phyloP scores from a whole-genome alignment of 2,888 invertebrate genomes.

The Nomada fucata region DNA sequence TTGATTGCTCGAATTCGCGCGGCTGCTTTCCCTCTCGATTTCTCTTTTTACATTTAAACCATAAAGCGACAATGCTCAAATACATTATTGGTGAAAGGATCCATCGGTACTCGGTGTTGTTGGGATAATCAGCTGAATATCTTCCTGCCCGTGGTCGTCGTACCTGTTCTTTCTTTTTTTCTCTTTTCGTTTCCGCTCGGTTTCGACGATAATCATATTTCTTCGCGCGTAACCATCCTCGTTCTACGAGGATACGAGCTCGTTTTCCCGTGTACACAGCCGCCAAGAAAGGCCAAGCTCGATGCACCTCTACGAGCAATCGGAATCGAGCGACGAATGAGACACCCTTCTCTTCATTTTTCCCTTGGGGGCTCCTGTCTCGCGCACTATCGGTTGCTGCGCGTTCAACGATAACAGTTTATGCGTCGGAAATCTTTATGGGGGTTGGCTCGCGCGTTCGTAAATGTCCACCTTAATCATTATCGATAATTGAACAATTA shows the following conservation, averaged over 20 bases:
- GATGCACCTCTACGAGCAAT: neutral
- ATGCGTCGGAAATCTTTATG: constrained; percentile 20
- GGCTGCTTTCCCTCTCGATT: constrained; percentile 70
- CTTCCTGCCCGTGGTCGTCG: neutral
- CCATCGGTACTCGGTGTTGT: constrained; percentile 42
- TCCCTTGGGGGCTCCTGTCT: neutral
- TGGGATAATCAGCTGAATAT: constrained; percentile 53
- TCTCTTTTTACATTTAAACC: constrained; percentile 66
- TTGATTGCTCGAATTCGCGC: constrained; percentile 47
- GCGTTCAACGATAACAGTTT: constrained; percentile 22
- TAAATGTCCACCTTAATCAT: constrained; percentile 18
- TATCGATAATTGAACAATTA: constrained; percentile 21
- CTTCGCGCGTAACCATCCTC: constrained; percentile 16
- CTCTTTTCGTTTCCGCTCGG: neutral
- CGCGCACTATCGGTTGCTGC: neutral
- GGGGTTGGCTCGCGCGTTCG: constrained; percentile 13
- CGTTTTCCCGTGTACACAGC: constrained; percentile 6
- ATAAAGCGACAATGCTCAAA: constrained; percentile 65
- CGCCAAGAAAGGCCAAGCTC: neutral
- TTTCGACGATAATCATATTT: constrained; percentile 3
- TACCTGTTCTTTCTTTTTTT: neutral
- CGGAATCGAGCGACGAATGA: neutral
- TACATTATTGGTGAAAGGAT: constrained; percentile 70
- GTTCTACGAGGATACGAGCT: too few species aligned
- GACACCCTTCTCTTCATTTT: neutral